Base-by-base conservation (phyloP, 2,888 invertebrate genomes). In the Rhaphigaster nebulosa region DNA sequence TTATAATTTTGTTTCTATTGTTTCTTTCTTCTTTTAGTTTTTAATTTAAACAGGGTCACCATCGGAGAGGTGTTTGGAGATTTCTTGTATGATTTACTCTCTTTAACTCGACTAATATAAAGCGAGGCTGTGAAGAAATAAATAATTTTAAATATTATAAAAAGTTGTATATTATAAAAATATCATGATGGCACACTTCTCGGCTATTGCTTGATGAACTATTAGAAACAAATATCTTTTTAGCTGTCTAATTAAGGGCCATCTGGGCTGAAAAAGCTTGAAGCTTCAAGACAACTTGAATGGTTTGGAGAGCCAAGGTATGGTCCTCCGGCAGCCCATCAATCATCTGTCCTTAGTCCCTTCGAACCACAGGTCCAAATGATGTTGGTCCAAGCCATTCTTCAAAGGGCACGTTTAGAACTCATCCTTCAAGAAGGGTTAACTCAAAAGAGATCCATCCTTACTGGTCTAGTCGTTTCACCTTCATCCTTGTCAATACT, bases 391-490 rank as follows among this genome's bases (percentile, higher is more conserved):
- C 34, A 23, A 10, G 4, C 70, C 23, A 38, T 76, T 8, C 70
- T 38, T 76, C 70, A 34, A 76, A 76, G 70, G 70, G 70, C 70
- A 76, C 70, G 70, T 76, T 20, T 38, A 38, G 38, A 23, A 76
- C 34, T 76, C 70, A 76, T 76, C 70, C 0, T 34, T 76, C 70
- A 76, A 76, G 38, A 76, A 76, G 70, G 34, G 34, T 34, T 70
- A 70, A 15, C 34, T 70, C 70, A 70, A 65, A 65, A 29, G 12
- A 13, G 20, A 76, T 76, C 38, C 38, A 76, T 76, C 70, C 38
- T 76, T 38, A 76, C 38, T 76, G 38, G 20, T 20, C 34, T 76
- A 76, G 5, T 18, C 29, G 4, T 65, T 18, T 18, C 1, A 34
- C 12, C 29, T 65, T 15, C 29, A 29, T 65, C 65, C 20, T 23